Base-by-base conservation (phyloP, 1,140 invertebrate genomes). In the Drosophila arawakana region DNA sequence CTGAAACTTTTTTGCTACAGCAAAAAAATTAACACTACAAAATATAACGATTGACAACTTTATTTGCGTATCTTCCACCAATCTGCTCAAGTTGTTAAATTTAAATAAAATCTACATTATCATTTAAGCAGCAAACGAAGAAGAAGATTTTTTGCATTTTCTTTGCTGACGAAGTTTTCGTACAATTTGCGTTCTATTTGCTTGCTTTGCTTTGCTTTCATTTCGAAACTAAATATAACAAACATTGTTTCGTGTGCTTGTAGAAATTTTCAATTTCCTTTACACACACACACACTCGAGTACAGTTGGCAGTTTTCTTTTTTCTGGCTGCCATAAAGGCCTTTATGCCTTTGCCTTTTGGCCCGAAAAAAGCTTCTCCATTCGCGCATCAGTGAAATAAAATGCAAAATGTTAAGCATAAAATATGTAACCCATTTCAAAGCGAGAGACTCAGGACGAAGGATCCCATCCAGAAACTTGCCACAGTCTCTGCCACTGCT, bases 371-470 rank as follows among this genome's bases (percentile, higher is more conserved):
- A 30, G 18, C 52, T 43, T 15, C 37, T 65, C 13, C 54, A 37
- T 41, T 54, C 44, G 50, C 63, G 72, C 66, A 70, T 75, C 73
- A 78, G 76, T 66, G 66, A 70, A 88, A 88, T 88, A 89, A 89
- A 84, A 88, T 90, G 86, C 83, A 86, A 90, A 91, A 91, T 91
- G 91, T 91, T 91, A 91, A 91, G 80, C 84, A 89, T 91, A 91
- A 91, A 91, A 91, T 91, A 91, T 91, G 84, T 91, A 91, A 91
- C 89, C 89, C 90, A 91, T 91, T 91, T 89, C 71, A 67, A 80
- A 80, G 71, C 60, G 63, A 58, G 72, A 72, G 55, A 46, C n/a
- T n/a, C n/a, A 13, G 30, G 34, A 50, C 3, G 8, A 49, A 13
- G 44, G 18, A n/a, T 25, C 41, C 65, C 11, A n/a, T 55, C 30